Conservation (phyloP, 2,113 vertebrate genomes). For the Nothobranchius kuhntae region DNA sequence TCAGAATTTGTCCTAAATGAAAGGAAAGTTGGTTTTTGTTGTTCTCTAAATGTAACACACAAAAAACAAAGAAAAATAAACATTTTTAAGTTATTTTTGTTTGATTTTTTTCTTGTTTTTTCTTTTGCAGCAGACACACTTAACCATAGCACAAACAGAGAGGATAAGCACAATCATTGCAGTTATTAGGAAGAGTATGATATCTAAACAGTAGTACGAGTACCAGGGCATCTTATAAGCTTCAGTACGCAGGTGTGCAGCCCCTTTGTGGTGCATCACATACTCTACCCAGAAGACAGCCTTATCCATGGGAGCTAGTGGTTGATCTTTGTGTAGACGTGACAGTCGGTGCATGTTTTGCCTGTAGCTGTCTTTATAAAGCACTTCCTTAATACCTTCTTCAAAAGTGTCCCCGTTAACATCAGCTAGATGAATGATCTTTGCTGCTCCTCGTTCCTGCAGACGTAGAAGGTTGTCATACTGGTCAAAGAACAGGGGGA, state of each 20-base stretch:
- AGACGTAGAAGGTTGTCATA: constrained; percentile 2
- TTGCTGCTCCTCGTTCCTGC: constrained; percentile 48
- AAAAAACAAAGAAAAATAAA: no score
- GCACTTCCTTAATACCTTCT: constrained; percentile 47
- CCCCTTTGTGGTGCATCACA: constrained; percentile 72
- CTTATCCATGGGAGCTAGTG: constrained; percentile 55
- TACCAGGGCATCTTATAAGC: constrained; percentile 72
- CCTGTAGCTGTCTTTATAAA: constrained; percentile 55
- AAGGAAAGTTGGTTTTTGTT: no score
- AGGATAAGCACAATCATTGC: not conserved
- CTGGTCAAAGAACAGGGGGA: constrained; percentile 8
- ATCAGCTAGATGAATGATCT: constrained; percentile 54
- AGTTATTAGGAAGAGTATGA: constrained; percentile 51
- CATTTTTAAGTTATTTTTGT: not conserved
- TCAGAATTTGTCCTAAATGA: no score
- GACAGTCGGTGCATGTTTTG: constrained; percentile 69
- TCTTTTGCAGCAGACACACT: not conserved
- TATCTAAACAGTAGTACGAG: constrained; percentile 65
- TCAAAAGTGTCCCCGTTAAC: constrained; percentile 53
- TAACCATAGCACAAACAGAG: not conserved
- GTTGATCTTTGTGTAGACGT: constrained; percentile 67
- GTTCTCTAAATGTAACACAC: no score
- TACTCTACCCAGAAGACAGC: constrained; percentile 72
- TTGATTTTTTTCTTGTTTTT: constrained; percentile 4
- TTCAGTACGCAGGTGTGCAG: constrained; percentile 61